Evolutionary conservation across 2,797 vertebrate species (phyloP).

Genomic region (Siniperca undulata): DNA sequence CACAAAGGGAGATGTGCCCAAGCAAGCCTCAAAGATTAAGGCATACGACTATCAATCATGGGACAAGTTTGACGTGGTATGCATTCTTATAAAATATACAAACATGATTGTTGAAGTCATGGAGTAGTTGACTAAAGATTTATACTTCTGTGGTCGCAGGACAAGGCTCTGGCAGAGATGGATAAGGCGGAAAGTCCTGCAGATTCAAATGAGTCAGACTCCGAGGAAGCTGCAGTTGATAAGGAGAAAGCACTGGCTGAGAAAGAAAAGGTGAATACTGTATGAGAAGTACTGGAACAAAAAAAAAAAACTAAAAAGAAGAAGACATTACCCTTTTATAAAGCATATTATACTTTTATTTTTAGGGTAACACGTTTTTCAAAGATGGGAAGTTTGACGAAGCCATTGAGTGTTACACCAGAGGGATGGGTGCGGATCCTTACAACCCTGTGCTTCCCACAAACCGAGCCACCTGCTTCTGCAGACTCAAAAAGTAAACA

Average conservation of each 20-base stretch:
- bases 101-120: not conserved
- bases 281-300: accelerated
- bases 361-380: constrained; percentile 92
- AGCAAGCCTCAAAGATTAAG: constrained; percentile 87
- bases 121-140: not conserved
- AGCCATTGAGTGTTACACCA: constrained; percentile 94
- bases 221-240: constrained; percentile 90
- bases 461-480: constrained; percentile 93
- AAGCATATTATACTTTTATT: not conserved
- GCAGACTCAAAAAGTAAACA: constrained; percentile 92
- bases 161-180: constrained; percentile 91
- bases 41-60: constrained; percentile 93
- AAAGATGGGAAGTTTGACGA: constrained; percentile 93
- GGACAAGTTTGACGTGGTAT: constrained; percentile 98
- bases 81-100: not conserved
- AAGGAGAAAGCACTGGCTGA: constrained; percentile 87
- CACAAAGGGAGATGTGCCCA: constrained; percentile 78
- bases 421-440: constrained; percentile 93
- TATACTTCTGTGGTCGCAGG: constrained; percentile 77
- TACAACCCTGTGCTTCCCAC: constrained; percentile 94
- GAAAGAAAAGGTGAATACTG: constrained; percentile 87
- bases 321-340: not conserved
- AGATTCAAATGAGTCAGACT: constrained; percentile 93
- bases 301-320: not conserved
- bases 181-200: constrained; percentile 91